Evolutionary conservation across 2,888 invertebrate genomes (phyloP).

Genomic region (Mythimna impura): DNA sequence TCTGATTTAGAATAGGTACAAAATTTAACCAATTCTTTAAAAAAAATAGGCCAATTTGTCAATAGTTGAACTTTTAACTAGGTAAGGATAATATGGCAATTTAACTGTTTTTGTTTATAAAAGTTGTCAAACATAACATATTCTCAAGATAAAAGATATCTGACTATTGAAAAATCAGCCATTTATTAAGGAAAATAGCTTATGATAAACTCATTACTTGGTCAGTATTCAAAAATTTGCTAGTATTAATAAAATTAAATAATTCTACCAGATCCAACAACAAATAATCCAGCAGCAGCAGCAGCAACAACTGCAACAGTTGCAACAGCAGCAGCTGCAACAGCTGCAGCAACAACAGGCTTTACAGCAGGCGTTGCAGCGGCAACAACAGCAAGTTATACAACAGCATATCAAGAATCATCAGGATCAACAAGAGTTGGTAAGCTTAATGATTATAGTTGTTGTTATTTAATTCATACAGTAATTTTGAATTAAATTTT

Average conservation of each 20-base stretch:
- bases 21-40: background rate
- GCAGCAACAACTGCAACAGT: conserved; percentile 78
- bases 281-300: conserved; percentile 86
- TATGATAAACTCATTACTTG: background rate
- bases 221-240: background rate
- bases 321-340: conserved; percentile 77
- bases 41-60: too few species aligned
- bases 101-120: too few species aligned
- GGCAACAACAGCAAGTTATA: conserved; percentile 89
- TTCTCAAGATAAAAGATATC: too few species aligned
- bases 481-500: too few species aligned
- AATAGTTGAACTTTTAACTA: too few species aligned
- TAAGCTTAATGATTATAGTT: conserved; percentile 56
- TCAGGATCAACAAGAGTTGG: conserved; percentile 88
- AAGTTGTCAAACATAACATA: too few species aligned
- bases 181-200: background rate
- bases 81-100: too few species aligned
- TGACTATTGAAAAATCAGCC: too few species aligned
- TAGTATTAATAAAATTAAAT: background rate
- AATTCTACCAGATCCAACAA: conserved; percentile 79
- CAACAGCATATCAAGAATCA: conserved; percentile 91
- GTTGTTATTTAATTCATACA: background rate
- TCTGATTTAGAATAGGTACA: background rate
- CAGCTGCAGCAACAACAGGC: conserved; percentile 80
- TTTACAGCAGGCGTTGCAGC: conserved; percentile 81